A percentile compares a stretch with the other conserved stretches of the same genome.
Conservation (phyloP, 2,888 invertebrate genomes). For the Caenorhabditis angaria region DNA sequence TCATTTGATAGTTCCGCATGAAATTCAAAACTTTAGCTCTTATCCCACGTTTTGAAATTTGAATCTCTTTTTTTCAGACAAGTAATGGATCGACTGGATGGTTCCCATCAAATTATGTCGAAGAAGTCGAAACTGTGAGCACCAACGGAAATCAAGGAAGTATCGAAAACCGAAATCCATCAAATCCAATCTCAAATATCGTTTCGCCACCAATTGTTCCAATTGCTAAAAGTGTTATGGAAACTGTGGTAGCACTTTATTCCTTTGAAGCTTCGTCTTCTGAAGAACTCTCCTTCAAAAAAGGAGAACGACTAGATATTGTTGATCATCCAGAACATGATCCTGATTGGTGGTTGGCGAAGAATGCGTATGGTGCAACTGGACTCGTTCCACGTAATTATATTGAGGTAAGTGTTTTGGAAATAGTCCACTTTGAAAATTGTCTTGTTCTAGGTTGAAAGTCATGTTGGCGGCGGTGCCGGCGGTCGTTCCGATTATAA, state of each 20-base stretch:
- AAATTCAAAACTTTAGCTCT: background rate
- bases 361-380: conserved; percentile 89
- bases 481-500: conserved; percentile 1
- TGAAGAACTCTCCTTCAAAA: conserved; percentile 62
- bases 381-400: conserved; percentile 87
- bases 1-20: background rate
- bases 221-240: conserved; percentile 27
- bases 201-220: conserved; percentile 1
- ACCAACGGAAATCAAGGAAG: conserved; percentile 44
- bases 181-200: conserved; percentile 11
- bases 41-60: background rate
- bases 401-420: conserved; percentile 72
- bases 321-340: conserved; percentile 94
- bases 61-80: background rate
- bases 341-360: conserved; percentile 97
- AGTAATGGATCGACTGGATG: conserved; percentile 79
- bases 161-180: conserved; percentile 40
- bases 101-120: conserved; percentile 98
- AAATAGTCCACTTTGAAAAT: background rate
- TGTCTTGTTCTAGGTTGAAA: conserved; percentile 20
- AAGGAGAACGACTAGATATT: conserved; percentile 86
- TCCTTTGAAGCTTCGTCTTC: conserved; percentile 80
- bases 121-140: conserved; percentile 60
- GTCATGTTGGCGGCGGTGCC: background rate
- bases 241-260: conserved; percentile 64